Evolutionary conservation across 2,113 vertebrate species (phyloP), one percentile per base, ranked within the genome.

Genomic region (Varanus salvator): DNA sequence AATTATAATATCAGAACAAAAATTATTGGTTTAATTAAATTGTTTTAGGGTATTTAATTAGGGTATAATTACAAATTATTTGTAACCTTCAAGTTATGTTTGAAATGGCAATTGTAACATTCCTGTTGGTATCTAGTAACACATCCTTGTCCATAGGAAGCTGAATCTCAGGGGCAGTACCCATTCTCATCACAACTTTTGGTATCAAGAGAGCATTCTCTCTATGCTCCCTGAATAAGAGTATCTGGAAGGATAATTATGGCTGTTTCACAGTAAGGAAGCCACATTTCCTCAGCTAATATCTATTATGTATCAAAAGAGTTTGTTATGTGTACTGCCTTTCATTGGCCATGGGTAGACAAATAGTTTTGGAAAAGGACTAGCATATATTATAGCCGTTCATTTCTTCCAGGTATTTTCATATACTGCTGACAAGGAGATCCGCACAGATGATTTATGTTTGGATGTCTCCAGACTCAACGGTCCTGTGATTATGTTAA

Each of bases 361-460:
- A 68, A 27, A 15, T 57, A 48, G 8, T 15, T 57, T 19, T 72
- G 64, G 50, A 60, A 12, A 27, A 83, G n/a, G 34, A 52, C 19
- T 68, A 25, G 38, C 57, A 78, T 29, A 68, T 84, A 50, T 69
- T 84, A 34, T 64, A 64, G 25, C 9, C 27, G 3, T 52, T 80
- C 91, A 17, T 83, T 6, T 96, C 92, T 94, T 64, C 75, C 97
- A 99, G 99, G 99, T 99, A 91, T 99, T 99, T 89, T 99, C 99
- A 0, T 99, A 99, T 94, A 99, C 99, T 0, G 99, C 99, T 0
- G 99, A 99, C 95, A 99, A 99, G 94, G 99, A 99, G 97, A 99
- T 99, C 87, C 97, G 99, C 88, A 99, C 99, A 0, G 99, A 99
- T 23, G 99, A 99, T 90, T 96, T 99, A 91, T 99, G 99, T 93